Conservation (phyloP, 2,113 vertebrate genomes). For the Mirounga angustirostris region DNA sequence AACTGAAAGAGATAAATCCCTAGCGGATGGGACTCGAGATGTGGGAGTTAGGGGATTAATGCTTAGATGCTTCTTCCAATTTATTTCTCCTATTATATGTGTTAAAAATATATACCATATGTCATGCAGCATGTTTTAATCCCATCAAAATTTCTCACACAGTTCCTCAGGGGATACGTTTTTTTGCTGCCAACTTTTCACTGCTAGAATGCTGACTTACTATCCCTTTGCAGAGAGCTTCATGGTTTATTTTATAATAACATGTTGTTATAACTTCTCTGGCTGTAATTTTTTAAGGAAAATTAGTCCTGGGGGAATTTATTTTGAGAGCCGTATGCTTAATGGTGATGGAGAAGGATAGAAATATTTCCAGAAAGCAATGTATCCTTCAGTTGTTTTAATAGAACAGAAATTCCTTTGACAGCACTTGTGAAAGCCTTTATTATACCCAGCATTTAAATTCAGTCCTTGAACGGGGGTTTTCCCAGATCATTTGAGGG, state of each 20-base stretch:
- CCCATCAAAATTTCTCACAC: constrained; percentile 66
- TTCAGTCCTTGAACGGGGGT: constrained; percentile 75
- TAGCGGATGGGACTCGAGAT: not conserved
- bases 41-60: constrained; percentile 75
- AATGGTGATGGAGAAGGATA: constrained; percentile 58
- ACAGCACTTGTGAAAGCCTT: constrained; percentile 69
- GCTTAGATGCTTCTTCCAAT: constrained; percentile 64
- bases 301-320: constrained; percentile 75
- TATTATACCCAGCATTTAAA: constrained; percentile 78
- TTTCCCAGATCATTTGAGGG: constrained; percentile 66
- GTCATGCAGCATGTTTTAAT: constrained; percentile 73
- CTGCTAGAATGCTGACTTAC: constrained; percentile 55
- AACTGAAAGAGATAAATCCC: constrained; percentile 68
- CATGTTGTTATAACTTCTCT: constrained; percentile 63
- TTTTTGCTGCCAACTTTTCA: constrained; percentile 56
- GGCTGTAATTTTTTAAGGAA: constrained; percentile 73
- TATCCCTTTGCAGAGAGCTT: constrained; percentile 57
- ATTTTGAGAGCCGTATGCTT: constrained; percentile 62
- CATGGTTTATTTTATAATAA: constrained; percentile 71
- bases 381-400: constrained; percentile 74
- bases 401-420: constrained; percentile 80
- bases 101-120: constrained; percentile 80
- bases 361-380: constrained; percentile 67
- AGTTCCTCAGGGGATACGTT: constrained; percentile 46
- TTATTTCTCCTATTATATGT: constrained; percentile 77